Evolutionary conservation across 2,113 vertebrate species (phyloP).

Genomic region (Myotis brandtii): DNA sequence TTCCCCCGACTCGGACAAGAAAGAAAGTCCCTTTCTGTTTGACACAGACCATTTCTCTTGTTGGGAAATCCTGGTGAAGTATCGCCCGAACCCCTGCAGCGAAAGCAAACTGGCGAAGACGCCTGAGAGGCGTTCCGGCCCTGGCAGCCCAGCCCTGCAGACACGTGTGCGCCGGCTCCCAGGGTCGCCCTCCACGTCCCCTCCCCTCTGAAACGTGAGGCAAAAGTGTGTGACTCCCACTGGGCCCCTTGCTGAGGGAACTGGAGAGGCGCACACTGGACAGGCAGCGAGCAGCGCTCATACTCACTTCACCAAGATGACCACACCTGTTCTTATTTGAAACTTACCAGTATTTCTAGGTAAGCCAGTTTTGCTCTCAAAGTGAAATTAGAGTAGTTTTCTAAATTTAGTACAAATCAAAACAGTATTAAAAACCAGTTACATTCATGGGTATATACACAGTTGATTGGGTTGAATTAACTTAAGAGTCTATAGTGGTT

Average conservation of each 20-base stretch:
- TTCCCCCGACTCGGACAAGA: constrained; percentile 49
- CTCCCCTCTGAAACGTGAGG: neutral
- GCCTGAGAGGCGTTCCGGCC: constrained; percentile 64
- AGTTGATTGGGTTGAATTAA: neutral
- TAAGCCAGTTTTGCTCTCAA: constrained; percentile 47
- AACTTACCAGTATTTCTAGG: constrained; percentile 25
- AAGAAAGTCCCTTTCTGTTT: constrained; percentile 69
- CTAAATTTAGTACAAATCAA: neutral
- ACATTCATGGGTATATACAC: accelerated
- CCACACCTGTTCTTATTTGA: neutral
- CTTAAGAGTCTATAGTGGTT: neutral
- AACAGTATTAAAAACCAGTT: neutral
- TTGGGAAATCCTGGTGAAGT: constrained; percentile 83
- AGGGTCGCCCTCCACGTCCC: neutral
- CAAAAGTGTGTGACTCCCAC: neutral
- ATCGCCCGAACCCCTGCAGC: constrained; percentile 78
- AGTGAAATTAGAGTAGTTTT: constrained; percentile 13
- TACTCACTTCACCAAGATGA: too few species aligned
- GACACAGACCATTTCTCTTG: constrained; percentile 76
- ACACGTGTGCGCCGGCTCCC: neutral
- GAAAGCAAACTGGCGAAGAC: constrained; percentile 72
- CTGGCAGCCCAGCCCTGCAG: constrained; percentile 45
- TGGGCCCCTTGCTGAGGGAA: neutral
- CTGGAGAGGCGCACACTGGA: neutral
- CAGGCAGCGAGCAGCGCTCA: neutral